These are phyloP conservation scores for Tachuris rubrigastra DNA, from an alignment of 2,113 vertebrate genomes.

Conservation along the genomic window DNA sequence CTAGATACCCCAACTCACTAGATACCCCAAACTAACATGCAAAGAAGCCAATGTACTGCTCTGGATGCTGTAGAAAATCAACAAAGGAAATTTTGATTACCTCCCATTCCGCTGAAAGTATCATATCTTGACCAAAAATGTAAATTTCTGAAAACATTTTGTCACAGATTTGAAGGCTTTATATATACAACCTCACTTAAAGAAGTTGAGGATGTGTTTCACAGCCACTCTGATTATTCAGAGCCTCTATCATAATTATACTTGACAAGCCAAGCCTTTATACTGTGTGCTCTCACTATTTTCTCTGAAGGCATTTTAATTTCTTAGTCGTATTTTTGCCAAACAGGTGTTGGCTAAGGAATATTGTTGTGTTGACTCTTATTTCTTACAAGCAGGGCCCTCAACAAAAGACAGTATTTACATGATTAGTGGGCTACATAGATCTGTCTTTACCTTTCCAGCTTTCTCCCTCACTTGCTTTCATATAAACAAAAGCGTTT, in stretches of 20 bases:
- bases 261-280: not conserved
- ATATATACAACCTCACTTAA: not conserved
- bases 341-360: not conserved
- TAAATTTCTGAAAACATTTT: not conserved
- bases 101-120: not conserved
- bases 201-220: not conserved
- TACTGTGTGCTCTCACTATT: not conserved
- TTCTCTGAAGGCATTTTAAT: not conserved
- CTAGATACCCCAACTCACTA: too few relatives aligned
- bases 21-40: not conserved
- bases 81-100: not conserved
- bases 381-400: not conserved
- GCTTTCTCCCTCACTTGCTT: not conserved
- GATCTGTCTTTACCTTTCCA: not conserved
- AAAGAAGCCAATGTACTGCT: not conserved
- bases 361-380: not conserved
- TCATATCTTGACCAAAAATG: not conserved
- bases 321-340: not conserved
- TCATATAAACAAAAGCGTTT: not conserved
- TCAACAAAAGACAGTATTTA: not conserved
- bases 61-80: not conserved
- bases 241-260: not conserved
- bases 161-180: not conserved
- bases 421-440: not conserved
- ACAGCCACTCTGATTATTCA: not conserved